Conservation (phyloP, 2,113 vertebrate genomes). For the Ciconia maguari region DNA sequence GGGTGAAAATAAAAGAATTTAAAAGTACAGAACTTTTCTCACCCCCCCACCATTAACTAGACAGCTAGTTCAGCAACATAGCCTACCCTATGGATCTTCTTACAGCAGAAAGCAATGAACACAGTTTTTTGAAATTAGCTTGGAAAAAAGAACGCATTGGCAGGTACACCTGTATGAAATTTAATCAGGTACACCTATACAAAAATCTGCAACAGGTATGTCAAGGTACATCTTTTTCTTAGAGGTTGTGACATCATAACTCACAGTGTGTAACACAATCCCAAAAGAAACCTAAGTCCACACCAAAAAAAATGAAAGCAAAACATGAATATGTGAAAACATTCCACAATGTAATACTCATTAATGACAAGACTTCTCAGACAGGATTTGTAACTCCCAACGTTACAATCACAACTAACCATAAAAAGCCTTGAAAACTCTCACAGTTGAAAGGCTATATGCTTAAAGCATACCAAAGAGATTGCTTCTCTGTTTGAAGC, state of each 20-base stretch:
- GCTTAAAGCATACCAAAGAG: background rate
- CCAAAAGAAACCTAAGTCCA: background rate
- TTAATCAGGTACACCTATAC: background rate
- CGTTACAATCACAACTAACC: background rate
- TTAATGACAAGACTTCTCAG: background rate
- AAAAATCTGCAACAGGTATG: background rate
- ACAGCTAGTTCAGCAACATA: background rate
- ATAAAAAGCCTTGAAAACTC: conserved; percentile 4
- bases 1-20: background rate
- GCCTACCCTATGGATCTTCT: background rate
- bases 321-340: background rate
- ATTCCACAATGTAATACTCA: background rate
- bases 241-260: background rate
- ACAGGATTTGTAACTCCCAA: background rate
- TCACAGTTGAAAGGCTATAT: background rate
- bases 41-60: background rate
- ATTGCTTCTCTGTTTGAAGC: background rate
- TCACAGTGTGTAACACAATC: background rate
- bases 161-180: background rate
- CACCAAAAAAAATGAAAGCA: background rate
- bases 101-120: background rate
- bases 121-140: background rate
- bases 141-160: rapidly evolving
- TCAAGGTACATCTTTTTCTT: background rate
- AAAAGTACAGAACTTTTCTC: background rate